phyloP scores from a whole-genome alignment of 2,113 vertebrate species.

The Dicaeum eximium region DNA sequence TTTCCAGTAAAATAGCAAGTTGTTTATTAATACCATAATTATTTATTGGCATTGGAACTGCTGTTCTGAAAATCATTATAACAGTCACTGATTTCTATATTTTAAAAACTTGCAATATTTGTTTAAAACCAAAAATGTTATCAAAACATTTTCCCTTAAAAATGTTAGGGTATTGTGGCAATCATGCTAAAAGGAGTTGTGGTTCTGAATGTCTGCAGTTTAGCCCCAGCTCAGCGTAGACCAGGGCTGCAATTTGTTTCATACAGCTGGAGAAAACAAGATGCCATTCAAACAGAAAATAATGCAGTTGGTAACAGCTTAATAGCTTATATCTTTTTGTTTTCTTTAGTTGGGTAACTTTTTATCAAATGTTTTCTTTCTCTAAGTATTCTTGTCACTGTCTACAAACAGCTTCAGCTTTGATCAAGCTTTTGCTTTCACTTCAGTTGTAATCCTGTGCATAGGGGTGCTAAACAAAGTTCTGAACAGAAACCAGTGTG shows the following conservation, averaged over 20 bases:
- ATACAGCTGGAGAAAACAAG: neutral
- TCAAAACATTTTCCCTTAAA: neutral
- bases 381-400: neutral
- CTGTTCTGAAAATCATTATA: neutral
- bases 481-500: neutral
- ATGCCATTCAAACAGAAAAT: neutral
- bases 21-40: neutral
- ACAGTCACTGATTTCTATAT: neutral
- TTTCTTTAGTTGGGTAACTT: neutral
- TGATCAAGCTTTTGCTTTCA: neutral
- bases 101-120: neutral
- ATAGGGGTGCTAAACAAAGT: neutral
- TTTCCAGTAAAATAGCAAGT: constrained; percentile 34
- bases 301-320: neutral
- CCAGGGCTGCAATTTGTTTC: neutral
- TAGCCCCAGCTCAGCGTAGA: neutral
- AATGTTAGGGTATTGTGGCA: rapidly evolving
- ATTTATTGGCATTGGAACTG: neutral
- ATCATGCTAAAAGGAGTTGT: neutral
- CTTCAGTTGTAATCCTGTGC: neutral
- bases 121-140: neutral
- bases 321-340: neutral
- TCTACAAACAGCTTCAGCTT: neutral
- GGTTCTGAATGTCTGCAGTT: neutral
- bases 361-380: neutral